A percentile compares a stretch with the other conserved stretches of the same genome.
Conservation (phyloP, 1,140 invertebrate species). For the Protaetia brevitarsis region DNA sequence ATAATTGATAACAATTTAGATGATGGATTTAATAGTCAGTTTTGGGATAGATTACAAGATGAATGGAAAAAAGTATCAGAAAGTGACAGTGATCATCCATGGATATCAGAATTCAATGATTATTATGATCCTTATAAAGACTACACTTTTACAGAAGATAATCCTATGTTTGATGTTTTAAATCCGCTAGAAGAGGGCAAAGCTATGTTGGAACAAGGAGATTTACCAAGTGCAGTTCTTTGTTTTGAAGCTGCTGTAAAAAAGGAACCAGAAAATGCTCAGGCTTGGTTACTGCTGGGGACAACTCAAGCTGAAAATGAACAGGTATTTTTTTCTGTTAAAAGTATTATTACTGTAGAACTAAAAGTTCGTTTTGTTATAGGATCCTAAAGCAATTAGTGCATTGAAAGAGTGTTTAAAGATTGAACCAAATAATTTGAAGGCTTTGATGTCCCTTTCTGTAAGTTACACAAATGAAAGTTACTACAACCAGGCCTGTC, state of each 20-base stretch:
- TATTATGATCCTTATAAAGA: slow-evolving; percentile 66
- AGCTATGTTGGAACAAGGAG: slow-evolving; percentile 75
- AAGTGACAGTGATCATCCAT: slow-evolving; percentile 58
- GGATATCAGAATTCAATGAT: slow-evolving; percentile 64
- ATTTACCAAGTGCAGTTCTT: slow-evolving; percentile 91
- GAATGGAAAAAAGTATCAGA: slow-evolving; percentile 72
- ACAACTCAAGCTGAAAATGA: slow-evolving; percentile 93
- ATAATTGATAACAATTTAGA: slow-evolving; percentile 32
- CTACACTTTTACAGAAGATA: slow-evolving; percentile 82
- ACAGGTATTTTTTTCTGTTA: slow-evolving; percentile 55
- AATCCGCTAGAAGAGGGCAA: slow-evolving; percentile 86
- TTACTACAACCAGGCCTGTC: slow-evolving; percentile 70
- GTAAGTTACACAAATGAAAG: slow-evolving; percentile 96
- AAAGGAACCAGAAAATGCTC: slow-evolving; percentile 73
- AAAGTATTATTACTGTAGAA: too few species aligned
- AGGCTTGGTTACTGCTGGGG: slow-evolving; percentile 80
- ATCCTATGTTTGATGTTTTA: slow-evolving; percentile 78
- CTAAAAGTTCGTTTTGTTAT: slow-evolving; percentile 23
- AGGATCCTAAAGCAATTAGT: slow-evolving; percentile 84
- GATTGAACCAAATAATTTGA: slow-evolving; percentile 76
- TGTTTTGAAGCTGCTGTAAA: slow-evolving; percentile 95
- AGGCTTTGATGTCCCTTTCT: slow-evolving; percentile 85
- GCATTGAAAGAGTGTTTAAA: slow-evolving; percentile 83
- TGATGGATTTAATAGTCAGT: slow-evolving; percentile 58
- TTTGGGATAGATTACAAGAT: slow-evolving; percentile 74